Evolutionary conservation across 1,140 invertebrate genomes (phyloP).

Genomic region (Drosophila ohnishii): DNA sequence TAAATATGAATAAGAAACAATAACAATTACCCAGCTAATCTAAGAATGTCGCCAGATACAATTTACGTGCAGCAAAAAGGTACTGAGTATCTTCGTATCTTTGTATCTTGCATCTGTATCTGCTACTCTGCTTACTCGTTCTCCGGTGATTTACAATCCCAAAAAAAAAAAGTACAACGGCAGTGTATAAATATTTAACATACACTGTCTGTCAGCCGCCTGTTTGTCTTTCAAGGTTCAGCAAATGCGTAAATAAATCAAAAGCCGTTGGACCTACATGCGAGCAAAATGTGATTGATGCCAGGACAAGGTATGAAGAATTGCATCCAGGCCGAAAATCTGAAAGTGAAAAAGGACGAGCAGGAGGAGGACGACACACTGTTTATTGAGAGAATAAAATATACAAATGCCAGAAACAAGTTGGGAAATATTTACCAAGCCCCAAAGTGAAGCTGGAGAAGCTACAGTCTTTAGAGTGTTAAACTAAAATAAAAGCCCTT

Average conservation of each 20-base stretch:
- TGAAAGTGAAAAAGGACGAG: conserved; percentile 3
- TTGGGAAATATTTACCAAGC: conserved; percentile 2
- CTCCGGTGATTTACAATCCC: conserved; percentile 59
- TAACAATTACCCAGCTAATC: conserved; percentile 41
- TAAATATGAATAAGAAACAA: conserved; percentile 29
- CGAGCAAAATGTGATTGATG: conserved; percentile 32
- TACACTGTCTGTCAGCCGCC: conserved; percentile 8
- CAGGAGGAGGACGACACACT: neutral
- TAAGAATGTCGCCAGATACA: conserved; percentile 41
- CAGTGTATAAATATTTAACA: conserved; percentile 50
- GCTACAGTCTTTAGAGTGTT: neutral
- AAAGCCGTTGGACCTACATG: conserved; percentile 41
- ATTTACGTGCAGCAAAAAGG: conserved; percentile 43
- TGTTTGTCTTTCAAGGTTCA: conserved; percentile 50
- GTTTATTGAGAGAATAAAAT: conserved; percentile 10
- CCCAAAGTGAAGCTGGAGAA: neutral
- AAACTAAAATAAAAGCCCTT: neutral
- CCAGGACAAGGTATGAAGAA: conserved; percentile 15
- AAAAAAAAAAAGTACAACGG: conserved; percentile 14
- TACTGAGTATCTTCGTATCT: conserved; percentile 6
- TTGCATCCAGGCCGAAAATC: conserved; percentile 10
- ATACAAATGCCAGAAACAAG: neutral
- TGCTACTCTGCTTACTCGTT: conserved; percentile 28
- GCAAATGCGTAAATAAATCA: conserved; percentile 54
- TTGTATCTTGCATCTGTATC: conserved; percentile 48